Conservation (phyloP, 2,888 invertebrate genomes). For the Ligdia adustata region DNA sequence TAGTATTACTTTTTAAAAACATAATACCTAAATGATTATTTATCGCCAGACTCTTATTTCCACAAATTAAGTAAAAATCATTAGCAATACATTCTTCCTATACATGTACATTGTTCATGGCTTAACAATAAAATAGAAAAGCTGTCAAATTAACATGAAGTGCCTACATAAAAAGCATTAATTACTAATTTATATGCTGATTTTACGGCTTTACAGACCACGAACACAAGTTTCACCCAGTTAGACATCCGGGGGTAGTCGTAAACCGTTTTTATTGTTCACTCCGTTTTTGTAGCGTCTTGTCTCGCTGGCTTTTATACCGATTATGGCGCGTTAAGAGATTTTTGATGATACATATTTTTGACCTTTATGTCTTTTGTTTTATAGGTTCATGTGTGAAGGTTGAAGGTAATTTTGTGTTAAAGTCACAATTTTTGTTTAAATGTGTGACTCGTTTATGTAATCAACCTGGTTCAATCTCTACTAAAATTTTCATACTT, state of each 20-base stretch:
- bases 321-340: constrained; percentile 40
- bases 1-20: no score
- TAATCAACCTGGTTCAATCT: no score
- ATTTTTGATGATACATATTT: constrained; percentile 30
- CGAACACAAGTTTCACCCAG: constrained; percentile 56
- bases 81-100: no score
- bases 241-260: constrained; percentile 56
- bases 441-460: no score
- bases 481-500: no score
- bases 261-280: constrained; percentile 58
- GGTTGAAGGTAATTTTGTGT: constrained; percentile 18
- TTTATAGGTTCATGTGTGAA: constrained; percentile 7
- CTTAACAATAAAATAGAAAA: no score
- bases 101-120: no score
- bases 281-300: constrained; percentile 43
- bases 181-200: constrained; percentile 31
- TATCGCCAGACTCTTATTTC: no score
- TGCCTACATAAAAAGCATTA: constrained; percentile 32
- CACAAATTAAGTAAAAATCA: no score
- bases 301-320: constrained; percentile 36
- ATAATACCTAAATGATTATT: no score
- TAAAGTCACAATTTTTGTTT: no score
- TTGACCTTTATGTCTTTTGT: constrained; percentile 25
- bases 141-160: constrained; percentile 28
- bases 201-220: constrained; percentile 39